These are phyloP conservation scores for Himalopsyche anomala DNA, from an alignment of 2,888 invertebrate genomes.

Conservation along the genomic window DNA sequence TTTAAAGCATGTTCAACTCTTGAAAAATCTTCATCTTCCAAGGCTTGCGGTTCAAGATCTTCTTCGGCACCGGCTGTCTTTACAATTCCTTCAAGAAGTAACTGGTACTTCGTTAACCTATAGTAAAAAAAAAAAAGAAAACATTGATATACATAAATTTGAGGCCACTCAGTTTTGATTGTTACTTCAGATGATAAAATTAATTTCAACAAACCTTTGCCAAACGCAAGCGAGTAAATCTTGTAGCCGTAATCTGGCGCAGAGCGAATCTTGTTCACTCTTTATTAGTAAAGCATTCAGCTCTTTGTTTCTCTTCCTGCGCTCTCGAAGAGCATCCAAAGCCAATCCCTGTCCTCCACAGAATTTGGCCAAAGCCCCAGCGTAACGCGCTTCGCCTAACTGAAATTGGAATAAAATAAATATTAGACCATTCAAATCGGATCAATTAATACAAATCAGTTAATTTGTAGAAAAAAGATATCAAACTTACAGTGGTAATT, in stretches of 20 bases:
- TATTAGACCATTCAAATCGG: neutral
- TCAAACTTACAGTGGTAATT: constrained; percentile 65
- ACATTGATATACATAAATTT: neutral
- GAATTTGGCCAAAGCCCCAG: constrained; percentile 85
- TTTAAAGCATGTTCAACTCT: constrained; percentile 69
- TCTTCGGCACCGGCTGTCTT: constrained; percentile 70
- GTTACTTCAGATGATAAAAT: neutral
- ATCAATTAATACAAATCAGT: constrained; percentile 18
- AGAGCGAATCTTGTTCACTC: constrained; percentile 88
- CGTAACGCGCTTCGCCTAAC: constrained; percentile 85
- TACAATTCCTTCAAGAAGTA: constrained; percentile 73
- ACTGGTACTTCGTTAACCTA: constrained; percentile 76
- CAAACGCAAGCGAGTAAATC: constrained; percentile 82
- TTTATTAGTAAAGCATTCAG: constrained; percentile 86
- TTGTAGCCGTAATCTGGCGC: constrained; percentile 88
- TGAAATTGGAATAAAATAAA: constrained; percentile 68
- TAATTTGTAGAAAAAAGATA: neutral
- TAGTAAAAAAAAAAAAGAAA: constrained; percentile 52
- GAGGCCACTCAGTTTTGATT: neutral
- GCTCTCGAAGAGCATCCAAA: constrained; percentile 86
- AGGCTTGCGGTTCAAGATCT: constrained; percentile 54
- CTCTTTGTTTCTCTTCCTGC: constrained; percentile 87
- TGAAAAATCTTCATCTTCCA: constrained; percentile 68
- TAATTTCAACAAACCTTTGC: constrained; percentile 71
- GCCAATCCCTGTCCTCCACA: constrained; percentile 93